These are phyloP conservation scores for Synanthedon tipuliformis DNA, from an alignment of 2,888 invertebrate species.

Conservation along the genomic window DNA sequence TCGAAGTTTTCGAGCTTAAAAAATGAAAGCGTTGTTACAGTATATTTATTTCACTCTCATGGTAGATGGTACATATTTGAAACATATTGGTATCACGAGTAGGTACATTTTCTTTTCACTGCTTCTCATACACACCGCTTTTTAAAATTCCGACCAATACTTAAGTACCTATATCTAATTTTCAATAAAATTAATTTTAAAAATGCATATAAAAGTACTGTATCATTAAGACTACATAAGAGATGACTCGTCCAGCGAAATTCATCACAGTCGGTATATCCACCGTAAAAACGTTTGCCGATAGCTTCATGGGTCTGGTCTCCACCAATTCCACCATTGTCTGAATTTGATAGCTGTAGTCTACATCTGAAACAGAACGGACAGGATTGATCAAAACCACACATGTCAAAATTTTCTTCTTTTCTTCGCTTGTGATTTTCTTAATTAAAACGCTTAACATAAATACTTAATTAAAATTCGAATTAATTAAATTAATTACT, in stretches of 20 bases:
- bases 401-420: not conserved
- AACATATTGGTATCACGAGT: no score
- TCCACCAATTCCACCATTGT: conserved; percentile 32
- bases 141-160: no score
- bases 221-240: conserved; percentile 36
- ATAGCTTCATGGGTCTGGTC: conserved; percentile 28
- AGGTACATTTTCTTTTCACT: no score
- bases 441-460: no score
- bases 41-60: no score
- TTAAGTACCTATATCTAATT: no score
- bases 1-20: no score
- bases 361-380: conserved; percentile 22
- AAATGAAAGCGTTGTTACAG: no score
- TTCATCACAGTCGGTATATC: conserved; percentile 24
- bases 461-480: not conserved
- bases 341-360: conserved; percentile 28
- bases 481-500: no score
- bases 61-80: no score
- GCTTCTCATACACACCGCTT: no score
- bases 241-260: conserved; percentile 32
- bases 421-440: no score
- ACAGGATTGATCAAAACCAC: not conserved
- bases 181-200: conserved; percentile 3
- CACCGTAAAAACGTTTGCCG: conserved; percentile 28
- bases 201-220: conserved; percentile 34